Percentiles rank a stretch among this genome's conserved stretches.
Conservation (phyloP, 2,797 vertebrate genomes). For the Spinus olivaceus region DNA sequence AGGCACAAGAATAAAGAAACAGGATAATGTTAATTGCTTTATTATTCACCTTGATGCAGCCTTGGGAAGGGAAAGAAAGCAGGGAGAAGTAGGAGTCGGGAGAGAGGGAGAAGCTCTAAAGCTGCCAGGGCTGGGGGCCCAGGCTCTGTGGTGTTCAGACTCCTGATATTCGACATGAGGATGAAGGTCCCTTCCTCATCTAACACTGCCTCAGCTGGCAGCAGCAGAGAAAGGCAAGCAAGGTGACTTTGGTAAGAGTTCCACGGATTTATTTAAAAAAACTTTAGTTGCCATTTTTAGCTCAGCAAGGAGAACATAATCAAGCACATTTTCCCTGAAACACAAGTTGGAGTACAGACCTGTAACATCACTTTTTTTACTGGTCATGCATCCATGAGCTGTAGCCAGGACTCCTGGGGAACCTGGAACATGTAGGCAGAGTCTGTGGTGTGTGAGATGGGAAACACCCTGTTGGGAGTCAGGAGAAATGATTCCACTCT, state of each 20-base stretch:
- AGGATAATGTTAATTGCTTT: neutral
- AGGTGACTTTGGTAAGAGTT: neutral
- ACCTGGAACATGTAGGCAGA: neutral
- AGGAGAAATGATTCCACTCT: neutral
- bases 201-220: neutral
- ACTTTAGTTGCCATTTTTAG: neutral
- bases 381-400: neutral
- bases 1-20: neutral
- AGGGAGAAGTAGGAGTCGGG: neutral
- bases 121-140: neutral
- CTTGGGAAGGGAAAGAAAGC: neutral
- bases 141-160: neutral
- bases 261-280: neutral
- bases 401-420: fast-evolving
- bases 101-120: neutral
- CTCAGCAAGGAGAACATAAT: neutral
- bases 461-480: fast-evolving
- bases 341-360: fast-evolving
- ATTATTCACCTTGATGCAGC: neutral
- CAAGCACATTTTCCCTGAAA: neutral
- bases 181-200: neutral
- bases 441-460: neutral
- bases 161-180: fast-evolving
- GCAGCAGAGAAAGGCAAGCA: neutral
- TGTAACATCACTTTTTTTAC: neutral